A percentile compares a stretch with the other conserved stretches of the same genome.
These are phyloP conservation scores for Caenorhabditis panamensis DNA, from an alignment of 2,888 invertebrate species.

Conservation along the genomic window DNA sequence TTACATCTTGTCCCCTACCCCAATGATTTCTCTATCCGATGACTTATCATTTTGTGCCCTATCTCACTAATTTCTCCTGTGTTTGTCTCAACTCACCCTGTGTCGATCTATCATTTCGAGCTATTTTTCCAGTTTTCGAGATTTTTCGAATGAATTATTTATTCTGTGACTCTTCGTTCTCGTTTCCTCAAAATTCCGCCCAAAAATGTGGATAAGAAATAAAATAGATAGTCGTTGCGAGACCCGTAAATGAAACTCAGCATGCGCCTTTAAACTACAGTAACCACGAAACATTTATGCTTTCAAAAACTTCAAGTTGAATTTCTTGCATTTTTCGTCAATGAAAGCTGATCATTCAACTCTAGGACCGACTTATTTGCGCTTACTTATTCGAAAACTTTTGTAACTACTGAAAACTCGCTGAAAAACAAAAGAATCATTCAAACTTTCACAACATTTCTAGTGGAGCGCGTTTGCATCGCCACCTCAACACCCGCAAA, in stretches of 20 bases:
- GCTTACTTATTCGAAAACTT: not conserved
- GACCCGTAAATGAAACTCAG: not conserved
- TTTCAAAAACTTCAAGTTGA: not conserved
- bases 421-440: not conserved
- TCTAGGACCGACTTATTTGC: too few relatives aligned
- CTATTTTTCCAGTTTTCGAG: not conserved
- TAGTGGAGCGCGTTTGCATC: constrained; percentile 43
- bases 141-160: constrained; percentile 3
- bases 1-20: too few relatives aligned
- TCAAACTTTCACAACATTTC: constrained; percentile 3
- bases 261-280: constrained; percentile 7
- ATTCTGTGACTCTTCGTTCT: not conserved
- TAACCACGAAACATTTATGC: not conserved
- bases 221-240: not conserved
- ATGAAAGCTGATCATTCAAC: too few relatives aligned
- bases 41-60: too few relatives aligned
- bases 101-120: too few relatives aligned
- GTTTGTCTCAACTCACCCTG: too few relatives aligned
- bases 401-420: not conserved
- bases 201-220: not conserved
- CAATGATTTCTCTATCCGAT: too few relatives aligned
- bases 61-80: too few relatives aligned
- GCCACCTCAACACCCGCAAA: constrained; percentile 13
- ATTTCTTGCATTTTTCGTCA: not conserved
- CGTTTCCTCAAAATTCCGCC: not conserved